Percentiles rank a stretch among this genome's conserved stretches.
These are phyloP conservation scores for Zophobas morio DNA, from an alignment of 1,140 invertebrate species.

Conservation along the genomic window DNA sequence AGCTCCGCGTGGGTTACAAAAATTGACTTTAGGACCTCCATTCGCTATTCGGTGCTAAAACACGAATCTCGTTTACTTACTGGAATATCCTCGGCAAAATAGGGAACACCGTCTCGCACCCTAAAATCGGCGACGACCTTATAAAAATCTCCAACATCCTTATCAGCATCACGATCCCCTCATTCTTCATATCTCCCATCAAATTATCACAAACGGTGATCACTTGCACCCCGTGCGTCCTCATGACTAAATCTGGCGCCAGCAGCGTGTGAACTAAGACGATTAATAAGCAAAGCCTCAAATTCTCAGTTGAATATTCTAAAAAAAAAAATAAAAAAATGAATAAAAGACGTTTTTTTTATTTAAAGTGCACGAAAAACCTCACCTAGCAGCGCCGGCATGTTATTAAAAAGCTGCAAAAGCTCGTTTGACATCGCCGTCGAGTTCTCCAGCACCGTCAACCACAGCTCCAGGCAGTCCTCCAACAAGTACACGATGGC, in stretches of 20 bases:
- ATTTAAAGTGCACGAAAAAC: slow-evolving; percentile 30
- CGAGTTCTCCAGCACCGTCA: slow-evolving; percentile 85
- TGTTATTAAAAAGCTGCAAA: slow-evolving; percentile 82
- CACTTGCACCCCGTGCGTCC: slow-evolving; percentile 78
- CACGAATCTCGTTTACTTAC: slow-evolving; percentile 67
- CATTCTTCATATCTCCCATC: slow-evolving; percentile 83
- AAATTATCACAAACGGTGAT: slow-evolving; percentile 79
- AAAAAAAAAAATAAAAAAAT: slow-evolving; percentile 50
- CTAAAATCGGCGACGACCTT: slow-evolving; percentile 75
- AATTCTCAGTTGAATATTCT: slow-evolving; percentile 87
- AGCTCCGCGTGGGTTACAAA: background rate
- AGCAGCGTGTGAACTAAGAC: slow-evolving; percentile 89
- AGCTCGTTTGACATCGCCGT: slow-evolving; percentile 74
- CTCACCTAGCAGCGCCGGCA: slow-evolving; percentile 83
- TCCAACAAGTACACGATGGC: slow-evolving; percentile 92
- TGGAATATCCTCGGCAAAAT: slow-evolving; percentile 77
- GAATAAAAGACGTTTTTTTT: background rate
- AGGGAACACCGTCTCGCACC: slow-evolving; percentile 77
- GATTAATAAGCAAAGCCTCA: slow-evolving; percentile 84
- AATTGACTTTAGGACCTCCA: background rate
- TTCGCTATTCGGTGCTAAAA: no score
- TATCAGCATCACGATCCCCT: slow-evolving; percentile 83
- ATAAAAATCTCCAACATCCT: slow-evolving; percentile 82
- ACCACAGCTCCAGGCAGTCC: slow-evolving; percentile 93
- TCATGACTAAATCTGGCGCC: slow-evolving; percentile 84